phyloP scores from a whole-genome alignment of 2,797 vertebrate genomes.

The Poeciliopsis paucimaculata region DNA sequence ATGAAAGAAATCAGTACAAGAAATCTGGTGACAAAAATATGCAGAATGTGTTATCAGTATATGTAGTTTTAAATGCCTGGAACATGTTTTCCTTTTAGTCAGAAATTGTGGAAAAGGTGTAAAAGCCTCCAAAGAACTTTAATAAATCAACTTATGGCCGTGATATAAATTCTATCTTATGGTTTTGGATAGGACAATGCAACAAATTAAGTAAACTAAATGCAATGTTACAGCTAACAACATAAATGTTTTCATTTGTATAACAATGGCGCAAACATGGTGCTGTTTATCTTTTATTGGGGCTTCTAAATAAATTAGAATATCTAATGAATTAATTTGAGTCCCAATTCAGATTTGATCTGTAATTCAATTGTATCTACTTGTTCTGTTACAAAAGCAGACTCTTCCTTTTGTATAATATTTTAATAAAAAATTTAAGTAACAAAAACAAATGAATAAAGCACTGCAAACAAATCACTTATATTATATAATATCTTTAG shows the following conservation, averaged over 20 bases:
- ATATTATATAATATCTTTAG: no score
- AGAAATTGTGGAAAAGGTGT: slow-evolving; percentile 19
- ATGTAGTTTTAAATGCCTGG: slow-evolving; percentile 32
- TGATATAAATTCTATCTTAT: not conserved
- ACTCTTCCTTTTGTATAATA: no score
- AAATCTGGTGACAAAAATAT: not conserved
- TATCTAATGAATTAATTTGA: not conserved
- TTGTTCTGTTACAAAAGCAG: not conserved
- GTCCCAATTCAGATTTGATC: no score
- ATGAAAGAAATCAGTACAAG: slow-evolving; percentile 18
- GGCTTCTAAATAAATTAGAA: not conserved
- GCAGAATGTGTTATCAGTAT: slow-evolving; percentile 32
- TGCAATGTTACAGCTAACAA: not conserved
- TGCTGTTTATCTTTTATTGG: not conserved
- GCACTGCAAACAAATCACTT: no score
- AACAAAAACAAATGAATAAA: no score
- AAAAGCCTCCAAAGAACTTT: slow-evolving; percentile 18
- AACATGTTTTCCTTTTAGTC: slow-evolving; percentile 17
- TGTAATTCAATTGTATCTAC: not conserved
- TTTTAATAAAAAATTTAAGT: no score
- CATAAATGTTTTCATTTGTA: not conserved
- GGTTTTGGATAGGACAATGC: not conserved
- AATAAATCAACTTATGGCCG: slow-evolving; percentile 6
- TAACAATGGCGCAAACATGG: not conserved
- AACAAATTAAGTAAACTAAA: not conserved